Evolutionary conservation across 2,797 vertebrate species (phyloP).

Genomic region (Pipistrellus nathusii): DNA sequence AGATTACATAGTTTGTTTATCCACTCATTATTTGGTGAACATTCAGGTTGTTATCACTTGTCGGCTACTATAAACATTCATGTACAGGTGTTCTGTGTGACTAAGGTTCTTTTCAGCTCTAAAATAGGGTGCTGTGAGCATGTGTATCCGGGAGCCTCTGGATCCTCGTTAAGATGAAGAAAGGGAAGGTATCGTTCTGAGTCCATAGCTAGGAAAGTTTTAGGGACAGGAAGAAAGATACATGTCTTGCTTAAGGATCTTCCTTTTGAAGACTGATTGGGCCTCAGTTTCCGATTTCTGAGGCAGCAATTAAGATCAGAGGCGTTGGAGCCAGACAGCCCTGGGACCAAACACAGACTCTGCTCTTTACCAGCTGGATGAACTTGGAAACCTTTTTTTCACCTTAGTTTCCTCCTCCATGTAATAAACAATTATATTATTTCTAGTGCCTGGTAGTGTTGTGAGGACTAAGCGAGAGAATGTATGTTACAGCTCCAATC

Average conservation of each 20-base stretch:
- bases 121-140: background rate
- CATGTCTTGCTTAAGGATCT: conserved; percentile 49
- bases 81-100: background rate
- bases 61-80: background rate
- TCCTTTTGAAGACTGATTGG: conserved; percentile 16
- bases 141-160: background rate
- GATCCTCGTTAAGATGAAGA: background rate
- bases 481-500: background rate
- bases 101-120: conserved; percentile 5
- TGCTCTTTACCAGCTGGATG: background rate
- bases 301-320: conserved; percentile 45
- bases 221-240: conserved; percentile 40
- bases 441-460: background rate
- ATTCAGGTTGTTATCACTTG: background rate
- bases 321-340: conserved; percentile 39
- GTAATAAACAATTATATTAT: background rate
- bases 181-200: background rate
- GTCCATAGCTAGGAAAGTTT: conserved; percentile 51
- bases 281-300: conserved; percentile 56
- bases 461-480: background rate
- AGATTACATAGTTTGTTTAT: background rate
- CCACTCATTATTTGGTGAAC: background rate
- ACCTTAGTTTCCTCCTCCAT: background rate
- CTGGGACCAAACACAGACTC: background rate
- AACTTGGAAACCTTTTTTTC: background rate